Conservation (phyloP, 2,113 vertebrate genomes). For the Neodontobutis hainanensis region DNA sequence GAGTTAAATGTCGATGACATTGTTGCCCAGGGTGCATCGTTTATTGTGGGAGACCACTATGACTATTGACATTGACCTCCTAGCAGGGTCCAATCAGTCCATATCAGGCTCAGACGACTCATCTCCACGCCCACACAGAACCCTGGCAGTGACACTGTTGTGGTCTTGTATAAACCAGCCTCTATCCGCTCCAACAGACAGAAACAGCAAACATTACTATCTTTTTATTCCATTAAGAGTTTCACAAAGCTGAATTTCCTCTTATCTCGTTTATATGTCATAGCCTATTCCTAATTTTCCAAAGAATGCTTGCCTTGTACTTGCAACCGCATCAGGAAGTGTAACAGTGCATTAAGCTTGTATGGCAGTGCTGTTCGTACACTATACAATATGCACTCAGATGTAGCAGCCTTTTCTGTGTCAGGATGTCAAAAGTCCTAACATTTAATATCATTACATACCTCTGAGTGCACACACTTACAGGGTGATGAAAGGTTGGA, state of each 20-base stretch:
- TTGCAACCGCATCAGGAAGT: no score
- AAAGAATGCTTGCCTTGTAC: no score
- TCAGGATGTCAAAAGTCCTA: no score
- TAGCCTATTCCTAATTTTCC: not conserved
- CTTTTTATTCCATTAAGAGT: not conserved
- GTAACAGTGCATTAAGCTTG: no score
- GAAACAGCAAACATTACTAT: slow-evolving; percentile 5
- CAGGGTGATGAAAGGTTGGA: no score
- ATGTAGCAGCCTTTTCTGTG: no score
- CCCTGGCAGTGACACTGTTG: slow-evolving; percentile 16
- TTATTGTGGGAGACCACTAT: slow-evolving; percentile 26
- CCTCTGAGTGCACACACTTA: no score
- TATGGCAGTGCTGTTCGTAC: no score
- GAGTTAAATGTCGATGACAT: slow-evolving; percentile 60
- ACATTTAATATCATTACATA: no score
- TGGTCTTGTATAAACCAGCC: slow-evolving; percentile 4
- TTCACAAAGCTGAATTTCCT: slow-evolving; percentile 4
- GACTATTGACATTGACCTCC: slow-evolving; percentile 54
- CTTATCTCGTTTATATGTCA: accelerated
- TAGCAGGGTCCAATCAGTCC: slow-evolving; percentile 37
- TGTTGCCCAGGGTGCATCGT: slow-evolving; percentile 33
- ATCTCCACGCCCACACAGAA: slow-evolving; percentile 28
- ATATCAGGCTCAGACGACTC: slow-evolving; percentile 27
- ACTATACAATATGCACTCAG: no score
- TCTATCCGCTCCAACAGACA: slow-evolving; percentile 1